Conservation (phyloP, 2,797 vertebrate species). For the Microhierax caerulescens region DNA sequence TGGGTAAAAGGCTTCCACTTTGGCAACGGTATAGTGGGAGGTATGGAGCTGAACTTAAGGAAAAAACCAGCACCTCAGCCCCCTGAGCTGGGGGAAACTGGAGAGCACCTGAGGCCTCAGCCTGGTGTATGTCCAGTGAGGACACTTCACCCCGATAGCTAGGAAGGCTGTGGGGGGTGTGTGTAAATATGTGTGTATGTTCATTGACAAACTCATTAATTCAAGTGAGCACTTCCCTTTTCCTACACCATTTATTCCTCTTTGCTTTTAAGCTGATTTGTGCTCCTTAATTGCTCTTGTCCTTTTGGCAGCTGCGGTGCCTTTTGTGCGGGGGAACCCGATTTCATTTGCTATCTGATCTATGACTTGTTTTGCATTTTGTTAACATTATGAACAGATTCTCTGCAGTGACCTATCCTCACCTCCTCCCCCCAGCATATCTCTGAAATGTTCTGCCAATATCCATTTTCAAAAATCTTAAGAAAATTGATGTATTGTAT, state of each 20-base stretch:
- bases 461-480: not conserved
- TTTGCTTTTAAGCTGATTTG: slow-evolving; percentile 62
- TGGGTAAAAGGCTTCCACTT: not conserved
- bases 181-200: not conserved
- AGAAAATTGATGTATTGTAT: not conserved
- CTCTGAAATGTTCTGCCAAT: not conserved
- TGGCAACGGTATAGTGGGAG: not conserved
- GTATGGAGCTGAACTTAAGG: not conserved
- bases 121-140: not conserved
- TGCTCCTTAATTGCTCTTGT: slow-evolving; percentile 58
- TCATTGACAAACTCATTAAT: slow-evolving; percentile 48
- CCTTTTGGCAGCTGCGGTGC: slow-evolving; percentile 51
- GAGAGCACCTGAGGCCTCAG: not conserved
- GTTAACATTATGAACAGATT: not conserved
- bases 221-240: slow-evolving; percentile 33
- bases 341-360: not conserved
- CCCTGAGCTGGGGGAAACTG: not conserved
- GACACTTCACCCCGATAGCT: rapidly evolving
- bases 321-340: slow-evolving; percentile 31
- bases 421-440: not conserved
- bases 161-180: not conserved
- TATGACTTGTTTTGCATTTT: not conserved
- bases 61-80: not conserved
- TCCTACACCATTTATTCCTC: slow-evolving; percentile 35
- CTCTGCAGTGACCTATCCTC: not conserved